Evolutionary conservation across 2,113 vertebrate genomes (phyloP), one percentile per base, ranked within the genome.

Genomic region (Neolamprologus sp.): DNA sequence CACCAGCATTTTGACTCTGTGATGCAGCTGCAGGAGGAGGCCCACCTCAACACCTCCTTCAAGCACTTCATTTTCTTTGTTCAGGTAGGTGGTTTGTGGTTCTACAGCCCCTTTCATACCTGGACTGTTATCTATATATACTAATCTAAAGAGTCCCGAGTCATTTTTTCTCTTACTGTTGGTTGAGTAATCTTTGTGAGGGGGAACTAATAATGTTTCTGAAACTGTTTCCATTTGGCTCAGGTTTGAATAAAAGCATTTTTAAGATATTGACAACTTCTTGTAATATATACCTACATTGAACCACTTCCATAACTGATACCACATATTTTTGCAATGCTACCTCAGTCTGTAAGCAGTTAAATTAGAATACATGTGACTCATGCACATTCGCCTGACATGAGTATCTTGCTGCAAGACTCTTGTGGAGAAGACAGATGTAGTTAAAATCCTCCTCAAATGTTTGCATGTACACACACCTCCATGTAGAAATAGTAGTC

Each of bases 51-150:
- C 96, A 99, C 98, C 91, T 99, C 98, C 94, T 99, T 99, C 96
- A 99, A 99, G 96, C 98, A 99, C 96, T 99, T 99, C 96, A 99
- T 99, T 94, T 99, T 98, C 96, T 99, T 99, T 6, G 98, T 99
- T 94, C 98, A 99, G 98, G 98, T 98, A 19, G 23, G 2, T 6
- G 4, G 2, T 60, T 51, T 37, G 8, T 84, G 14, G 11, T 10
- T 23, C 35, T 60, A 12, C 47, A 85, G 19, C 8, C 53, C 40
- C 19, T 33, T 51, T 78, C 16, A 78, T 31, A 78, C 10, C 10
- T 33, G 23, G 45, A 51, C 45, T 51, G 26, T 49, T 31, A 19
- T 19, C 26, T 49, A 31, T 75, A 49, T 19, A 78, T 12, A 47
- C 71, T 49, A 6, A 19, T 16, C 73, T 49, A 51, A 60, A 47